Evolutionary conservation across 2,797 vertebrate genomes (phyloP), one percentile per base, ranked within the genome.

Genomic region (Odontamblyopus rebecca): DNA sequence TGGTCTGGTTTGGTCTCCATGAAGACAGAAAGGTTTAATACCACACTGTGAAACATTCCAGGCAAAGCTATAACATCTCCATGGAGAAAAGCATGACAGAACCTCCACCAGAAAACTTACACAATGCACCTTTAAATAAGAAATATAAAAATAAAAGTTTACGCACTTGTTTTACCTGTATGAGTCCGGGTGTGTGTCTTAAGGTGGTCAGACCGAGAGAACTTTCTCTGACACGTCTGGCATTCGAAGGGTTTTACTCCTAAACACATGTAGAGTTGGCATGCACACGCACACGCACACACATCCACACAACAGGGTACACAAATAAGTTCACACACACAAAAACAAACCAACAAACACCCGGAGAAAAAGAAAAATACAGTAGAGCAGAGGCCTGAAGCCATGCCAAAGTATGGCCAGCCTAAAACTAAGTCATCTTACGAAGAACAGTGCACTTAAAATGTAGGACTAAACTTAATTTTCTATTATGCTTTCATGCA

Each of bases 141-240:
- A 95, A 93, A 94, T 93, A 95, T 94, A 96, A 94, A 68, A 96
- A 90, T 89, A 91, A 97, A 96, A 81, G 96, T 96, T 96, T 99
- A 99, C 98, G 97, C 98, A 99, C 98, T 99, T 99, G 97, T 98
- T 99, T 99, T 99, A 99, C 98, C 98, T 99, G 98, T 99, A 98
- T 99, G 98, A 97, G 97, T 99, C 98, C 98, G 96, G 89, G 96
- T 99, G 95, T 99, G 98, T 71, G 97, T 99, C 96, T 99, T 99
- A 92, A 99, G 96, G 61, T 99, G 98, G 88, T 99, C 98, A 77
- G 98, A 99, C 87, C 98, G 95, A 86, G 98, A 98, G 91, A 99
- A 99, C 91, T 97, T 98, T 95, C 97, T 96, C 94, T 98, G 95
- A 93, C 98, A 99, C 68, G 96, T 99, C 96, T 98, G 96, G 85